A percentile compares a stretch with the other conserved stretches of the same genome.
Conservation (phyloP, 2,888 invertebrate genomes). For the Cephus pulcher region DNA sequence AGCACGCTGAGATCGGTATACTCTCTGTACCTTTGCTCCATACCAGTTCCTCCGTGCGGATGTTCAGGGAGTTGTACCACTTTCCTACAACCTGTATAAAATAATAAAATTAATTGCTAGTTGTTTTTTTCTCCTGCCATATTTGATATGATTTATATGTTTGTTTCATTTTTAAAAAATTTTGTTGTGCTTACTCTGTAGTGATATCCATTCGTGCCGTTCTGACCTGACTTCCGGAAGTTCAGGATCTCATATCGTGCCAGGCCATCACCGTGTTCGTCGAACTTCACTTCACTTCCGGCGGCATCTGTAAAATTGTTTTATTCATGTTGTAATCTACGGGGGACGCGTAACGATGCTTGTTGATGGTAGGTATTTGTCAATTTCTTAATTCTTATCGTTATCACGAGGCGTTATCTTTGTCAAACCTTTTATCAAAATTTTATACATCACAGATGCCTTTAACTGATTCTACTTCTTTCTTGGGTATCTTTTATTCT, state of each 20-base stretch:
- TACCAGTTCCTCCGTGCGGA: conserved; percentile 68
- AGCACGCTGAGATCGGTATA: conserved; percentile 77
- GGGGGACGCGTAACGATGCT: neutral
- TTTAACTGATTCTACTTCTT: neutral
- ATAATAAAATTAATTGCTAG: neutral
- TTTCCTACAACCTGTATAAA: conserved; percentile 70
- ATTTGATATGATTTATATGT: neutral
- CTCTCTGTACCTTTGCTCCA: conserved; percentile 70
- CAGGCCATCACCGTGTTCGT: conserved; percentile 78
- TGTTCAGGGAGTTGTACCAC: conserved; percentile 72
- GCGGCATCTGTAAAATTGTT: conserved; percentile 70
- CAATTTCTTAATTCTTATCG: neutral
- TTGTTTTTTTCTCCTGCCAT: too few species aligned
- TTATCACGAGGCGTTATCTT: neutral
- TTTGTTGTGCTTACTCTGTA: conserved; percentile 66
- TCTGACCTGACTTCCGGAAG: conserved; percentile 70
- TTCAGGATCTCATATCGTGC: conserved; percentile 81
- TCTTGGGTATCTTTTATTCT: neutral
- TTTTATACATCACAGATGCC: neutral
- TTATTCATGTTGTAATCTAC: neutral
- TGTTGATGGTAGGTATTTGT: neutral
- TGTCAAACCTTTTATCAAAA: neutral
- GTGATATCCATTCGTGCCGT: conserved; percentile 65
- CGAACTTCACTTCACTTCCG: conserved; percentile 77
- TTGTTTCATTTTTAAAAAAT: neutral